phyloP scores from a whole-genome alignment of 2,797 vertebrate genomes.

The Anas flavirostris region DNA sequence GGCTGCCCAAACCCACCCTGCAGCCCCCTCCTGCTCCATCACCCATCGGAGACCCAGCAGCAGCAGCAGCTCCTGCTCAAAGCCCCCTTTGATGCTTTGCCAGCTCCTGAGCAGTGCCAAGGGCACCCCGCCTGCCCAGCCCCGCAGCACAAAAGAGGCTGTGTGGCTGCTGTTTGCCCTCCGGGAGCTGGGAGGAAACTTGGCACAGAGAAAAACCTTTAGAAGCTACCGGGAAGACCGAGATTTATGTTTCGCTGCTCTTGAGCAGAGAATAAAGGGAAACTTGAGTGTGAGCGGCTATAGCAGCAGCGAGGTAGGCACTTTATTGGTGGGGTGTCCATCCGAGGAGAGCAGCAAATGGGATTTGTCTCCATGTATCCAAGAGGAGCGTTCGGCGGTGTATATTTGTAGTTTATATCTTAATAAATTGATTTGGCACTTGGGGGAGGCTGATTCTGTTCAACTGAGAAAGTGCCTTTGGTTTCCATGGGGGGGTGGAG shows the following conservation, averaged over 20 bases:
- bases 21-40: fast-evolving
- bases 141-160: conserved; percentile 11
- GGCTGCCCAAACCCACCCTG: not conserved
- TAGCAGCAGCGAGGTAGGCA: not conserved
- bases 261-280: not conserved
- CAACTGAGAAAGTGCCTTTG: not conserved
- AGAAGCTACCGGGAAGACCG: not conserved
- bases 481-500: not conserved
- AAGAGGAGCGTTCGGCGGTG: not conserved
- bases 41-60: fast-evolving
- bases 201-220: conserved; percentile 2
- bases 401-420: not conserved
- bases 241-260: not conserved
- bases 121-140: not conserved
- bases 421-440: not conserved
- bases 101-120: fast-evolving
- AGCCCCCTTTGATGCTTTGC: not conserved
- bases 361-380: not conserved
- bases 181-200: not conserved
- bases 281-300: not conserved
- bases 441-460: not conserved
- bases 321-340: not conserved
- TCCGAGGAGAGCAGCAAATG: not conserved
- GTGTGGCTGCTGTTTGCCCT: conserved; percentile 47
- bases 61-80: not conserved